Conservation (phyloP, 2,888 invertebrate species). For the Hydrotaea diabolus region DNA sequence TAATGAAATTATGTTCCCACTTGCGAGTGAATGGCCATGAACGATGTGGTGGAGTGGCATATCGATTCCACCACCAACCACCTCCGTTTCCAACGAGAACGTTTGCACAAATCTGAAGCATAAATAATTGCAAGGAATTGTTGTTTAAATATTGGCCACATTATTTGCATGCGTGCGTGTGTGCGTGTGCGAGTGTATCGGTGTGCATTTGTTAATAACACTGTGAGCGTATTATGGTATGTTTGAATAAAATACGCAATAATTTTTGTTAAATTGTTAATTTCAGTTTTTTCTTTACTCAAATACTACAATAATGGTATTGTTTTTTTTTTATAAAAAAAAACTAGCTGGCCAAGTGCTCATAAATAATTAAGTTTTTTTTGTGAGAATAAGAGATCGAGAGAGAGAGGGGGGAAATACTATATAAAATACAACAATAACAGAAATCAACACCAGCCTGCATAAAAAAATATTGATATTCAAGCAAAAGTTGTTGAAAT, state of each 20-base stretch:
- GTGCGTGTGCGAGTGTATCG: too few relatives aligned
- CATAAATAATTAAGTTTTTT: conserved; percentile 55
- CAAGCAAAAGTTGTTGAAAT: conserved; percentile 58
- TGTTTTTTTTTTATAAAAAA: conserved; percentile 34
- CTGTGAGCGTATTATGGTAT: neutral
- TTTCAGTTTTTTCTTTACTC: conserved; percentile 30
- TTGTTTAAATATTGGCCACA: neutral
- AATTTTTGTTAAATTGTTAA: conserved; percentile 54
- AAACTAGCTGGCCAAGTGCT: conserved; percentile 12
- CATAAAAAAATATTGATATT: conserved; percentile 36
- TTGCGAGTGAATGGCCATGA: conserved; percentile 13
- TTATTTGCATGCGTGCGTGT: neutral
- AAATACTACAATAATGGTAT: conserved; percentile 41
- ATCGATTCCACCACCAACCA: too few relatives aligned
- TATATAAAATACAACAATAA: conserved; percentile 13
- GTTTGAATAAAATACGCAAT: conserved; percentile 43
- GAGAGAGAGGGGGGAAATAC: neutral
- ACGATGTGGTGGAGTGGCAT: conserved; percentile 10
- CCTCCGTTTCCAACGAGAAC: neutral
- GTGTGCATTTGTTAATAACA: conserved; percentile 43
- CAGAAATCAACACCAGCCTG: neutral
- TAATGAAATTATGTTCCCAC: conserved; percentile 34
- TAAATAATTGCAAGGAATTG: conserved; percentile 27
- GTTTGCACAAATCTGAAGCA: conserved; percentile 11
- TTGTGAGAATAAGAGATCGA: neutral